Conservation (phyloP, 2,888 invertebrate species). For the Unio pictorum region DNA sequence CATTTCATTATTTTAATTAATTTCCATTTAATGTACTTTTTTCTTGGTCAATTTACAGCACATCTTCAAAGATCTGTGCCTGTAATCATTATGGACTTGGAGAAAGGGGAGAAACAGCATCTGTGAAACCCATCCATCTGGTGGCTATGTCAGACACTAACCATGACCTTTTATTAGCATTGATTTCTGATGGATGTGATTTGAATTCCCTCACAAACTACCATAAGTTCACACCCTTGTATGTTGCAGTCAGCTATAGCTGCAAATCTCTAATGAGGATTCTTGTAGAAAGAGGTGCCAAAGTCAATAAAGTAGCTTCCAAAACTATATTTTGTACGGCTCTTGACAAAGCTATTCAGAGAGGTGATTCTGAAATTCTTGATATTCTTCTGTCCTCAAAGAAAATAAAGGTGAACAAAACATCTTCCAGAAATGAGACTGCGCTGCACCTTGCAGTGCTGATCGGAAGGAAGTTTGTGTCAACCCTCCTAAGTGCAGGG, state of each 20-base stretch:
- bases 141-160: too few species aligned
- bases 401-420: slow-evolving; percentile 23
- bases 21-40: too few species aligned
- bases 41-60: too few species aligned
- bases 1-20: too few species aligned
- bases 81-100: too few species aligned
- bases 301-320: slow-evolving; percentile 31
- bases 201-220: slow-evolving; percentile 30
- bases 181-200: slow-evolving; percentile 4
- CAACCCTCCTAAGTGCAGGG: slow-evolving; percentile 42
- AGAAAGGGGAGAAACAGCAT: too few species aligned
- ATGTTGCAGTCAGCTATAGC: slow-evolving; percentile 26
- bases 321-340: slow-evolving; percentile 17
- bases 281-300: slow-evolving; percentile 29
- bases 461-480: slow-evolving; percentile 19
- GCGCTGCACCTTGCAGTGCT: slow-evolving; percentile 29
- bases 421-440: slow-evolving; percentile 28
- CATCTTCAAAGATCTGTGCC: too few species aligned
- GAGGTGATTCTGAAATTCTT: slow-evolving; percentile 25
- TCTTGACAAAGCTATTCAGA: slow-evolving; percentile 36
- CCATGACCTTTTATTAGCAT: too few species aligned
- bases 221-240: slow-evolving; percentile 34
- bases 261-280: slow-evolving; percentile 15
- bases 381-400: slow-evolving; percentile 20
- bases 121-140: too few species aligned